These are phyloP conservation scores for Tenebrosternarchus preto DNA, from an alignment of 2,113 vertebrate species.

Conservation along the genomic window DNA sequence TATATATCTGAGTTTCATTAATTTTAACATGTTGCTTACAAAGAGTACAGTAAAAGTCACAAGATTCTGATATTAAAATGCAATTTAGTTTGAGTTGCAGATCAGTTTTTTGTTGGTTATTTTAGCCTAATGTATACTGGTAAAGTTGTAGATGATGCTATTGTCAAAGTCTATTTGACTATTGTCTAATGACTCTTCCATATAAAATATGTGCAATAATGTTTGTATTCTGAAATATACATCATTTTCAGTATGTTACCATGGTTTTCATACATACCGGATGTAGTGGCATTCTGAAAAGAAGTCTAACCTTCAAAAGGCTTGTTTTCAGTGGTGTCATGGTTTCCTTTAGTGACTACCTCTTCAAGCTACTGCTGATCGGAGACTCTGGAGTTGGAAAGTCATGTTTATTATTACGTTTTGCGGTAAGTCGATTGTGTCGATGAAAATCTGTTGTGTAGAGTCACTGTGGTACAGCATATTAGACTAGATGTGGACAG, in stretches of 20 bases:
- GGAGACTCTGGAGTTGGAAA: slow-evolving; percentile 98
- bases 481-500: not conserved
- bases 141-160: not conserved
- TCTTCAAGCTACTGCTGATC: slow-evolving; percentile 98
- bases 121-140: slow-evolving; percentile 2
- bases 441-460: not conserved
- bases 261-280: not conserved
- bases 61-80: not conserved
- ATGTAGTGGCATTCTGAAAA: not conserved
- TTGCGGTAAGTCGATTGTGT: slow-evolving; percentile 82
- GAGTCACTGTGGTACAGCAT: not conserved
- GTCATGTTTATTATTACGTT: slow-evolving; percentile 95
- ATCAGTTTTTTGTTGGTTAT: not conserved
- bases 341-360: slow-evolving; percentile 86
- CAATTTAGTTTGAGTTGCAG: not conserved
- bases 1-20: not conserved
- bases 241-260: not conserved
- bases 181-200: no score
- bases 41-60: not conserved
- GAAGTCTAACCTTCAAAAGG: not conserved
- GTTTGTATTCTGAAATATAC: not conserved
- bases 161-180: not conserved
- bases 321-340: slow-evolving; percentile 42
- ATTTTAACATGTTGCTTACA: not conserved
- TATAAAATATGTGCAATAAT: not conserved